Base-by-base conservation (phyloP, 92 coral and sea anemone species). In the Muricea muricata region DNA sequence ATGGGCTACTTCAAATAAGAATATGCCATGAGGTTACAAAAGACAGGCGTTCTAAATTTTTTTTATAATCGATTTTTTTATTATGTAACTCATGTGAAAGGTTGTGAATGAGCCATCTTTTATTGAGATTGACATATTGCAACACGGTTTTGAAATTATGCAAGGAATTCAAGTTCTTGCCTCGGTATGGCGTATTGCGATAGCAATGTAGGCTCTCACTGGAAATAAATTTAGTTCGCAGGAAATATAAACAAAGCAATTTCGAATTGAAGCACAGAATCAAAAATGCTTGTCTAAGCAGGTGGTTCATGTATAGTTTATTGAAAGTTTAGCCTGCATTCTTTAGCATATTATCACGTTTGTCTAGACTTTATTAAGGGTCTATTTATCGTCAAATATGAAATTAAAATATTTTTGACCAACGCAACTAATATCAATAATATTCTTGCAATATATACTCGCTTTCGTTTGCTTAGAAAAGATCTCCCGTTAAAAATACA, bases 101-200 rank as follows among this genome's bases (percentile, higher is more conserved):
- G 13, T 28, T 63, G 34, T 63, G 23, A 32, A 26, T 63, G 39
- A 20, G 20, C 26, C 60, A 25, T 63, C n/a, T n/a, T 63, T 29
- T 28, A 63, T 63, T 9, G 34, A 29, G 70, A 63, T 26, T 63
- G 70, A 63, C 70, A 63, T 32, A 63, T 32, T 26, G 37, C 34
- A n/a, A 4, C 70, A 29, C 21, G 20, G 37, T 63, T 63, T 24
- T 0, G 18, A 63, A 63, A 63, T 63, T 63, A 63, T 63, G 70
- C 70, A 28, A 24, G n/a, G 70, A 63, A 63, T 63, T 63, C 39
- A 28, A 14, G n/a, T 15, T 63, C 37, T n/a, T n/a, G n/a, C n/a
- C n/a, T n/a, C 70, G 28, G 70, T 39, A 17, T 63, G 70, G 37
- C 70, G 30, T 63, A 63, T 26, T 9, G 70, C 39, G 70, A 28